A percentile compares a stretch with the other conserved stretches of the same genome.
phyloP scores from a whole-genome alignment of 2,888 invertebrate species.

The Pantelozetes paolii region DNA sequence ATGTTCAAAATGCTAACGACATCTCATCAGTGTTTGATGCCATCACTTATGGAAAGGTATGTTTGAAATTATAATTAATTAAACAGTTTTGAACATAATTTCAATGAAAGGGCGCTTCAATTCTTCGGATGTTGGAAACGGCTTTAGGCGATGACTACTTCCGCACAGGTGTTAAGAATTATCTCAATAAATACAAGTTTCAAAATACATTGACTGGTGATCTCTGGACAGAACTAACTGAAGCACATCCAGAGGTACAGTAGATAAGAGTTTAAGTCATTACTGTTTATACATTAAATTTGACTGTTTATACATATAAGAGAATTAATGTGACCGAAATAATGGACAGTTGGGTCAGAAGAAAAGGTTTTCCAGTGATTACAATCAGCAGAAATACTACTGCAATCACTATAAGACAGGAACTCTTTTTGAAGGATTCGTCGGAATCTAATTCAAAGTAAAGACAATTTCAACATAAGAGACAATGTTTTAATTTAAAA shows the following conservation, averaged over 20 bases:
- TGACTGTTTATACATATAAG: neutral
- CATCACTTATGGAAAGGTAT: slow-evolving; percentile 75
- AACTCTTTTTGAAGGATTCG: slow-evolving; percentile 58
- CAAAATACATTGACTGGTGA: slow-evolving; percentile 55
- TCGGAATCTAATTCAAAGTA: slow-evolving; percentile 53
- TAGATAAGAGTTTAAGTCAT: neutral
- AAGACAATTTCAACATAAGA: neutral
- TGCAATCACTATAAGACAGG: slow-evolving; percentile 63
- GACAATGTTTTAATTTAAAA: no score
- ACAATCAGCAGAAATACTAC: slow-evolving; percentile 63
- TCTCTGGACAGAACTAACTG: slow-evolving; percentile 56
- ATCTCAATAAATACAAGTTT: slow-evolving; percentile 54
- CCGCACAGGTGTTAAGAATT: slow-evolving; percentile 59
- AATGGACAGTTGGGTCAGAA: slow-evolving; percentile 74
- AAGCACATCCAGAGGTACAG: slow-evolving; percentile 40
- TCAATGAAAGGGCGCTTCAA: slow-evolving; percentile 62
- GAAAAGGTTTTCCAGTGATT: slow-evolving; percentile 71
- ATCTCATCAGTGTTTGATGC: slow-evolving; percentile 82
- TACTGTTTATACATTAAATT: neutral
- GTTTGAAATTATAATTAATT: no score
- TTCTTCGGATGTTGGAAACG: slow-evolving; percentile 86
- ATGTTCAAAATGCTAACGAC: slow-evolving; percentile 79
- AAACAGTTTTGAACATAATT: neutral
- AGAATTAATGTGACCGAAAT: slow-evolving; percentile 55
- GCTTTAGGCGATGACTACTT: slow-evolving; percentile 76